Conservation (phyloP, 2,888 invertebrate genomes). For the Peribatodes rhomboidaria region DNA sequence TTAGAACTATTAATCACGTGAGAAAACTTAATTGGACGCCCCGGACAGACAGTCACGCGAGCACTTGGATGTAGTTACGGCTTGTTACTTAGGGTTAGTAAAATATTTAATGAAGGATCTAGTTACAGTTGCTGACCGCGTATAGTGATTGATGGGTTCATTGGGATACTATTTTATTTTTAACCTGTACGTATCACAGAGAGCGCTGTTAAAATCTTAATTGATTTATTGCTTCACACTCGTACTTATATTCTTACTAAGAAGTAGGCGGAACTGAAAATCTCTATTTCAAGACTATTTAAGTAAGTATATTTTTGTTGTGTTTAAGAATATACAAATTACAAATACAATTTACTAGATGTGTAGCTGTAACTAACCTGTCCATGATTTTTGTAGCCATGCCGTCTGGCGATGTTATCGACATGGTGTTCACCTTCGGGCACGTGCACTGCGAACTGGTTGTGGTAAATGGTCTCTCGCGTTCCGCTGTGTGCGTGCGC, state of each 20-base stretch:
- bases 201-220: background rate
- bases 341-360: background rate
- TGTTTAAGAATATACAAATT: no score
- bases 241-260: background rate
- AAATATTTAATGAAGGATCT: constrained; percentile 37
- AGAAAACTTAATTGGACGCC: constrained; percentile 78
- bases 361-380: constrained; percentile 88
- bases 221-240: background rate
- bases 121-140: constrained; percentile 8
- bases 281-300: no score
- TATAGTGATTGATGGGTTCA: constrained; percentile 16
- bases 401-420: constrained; percentile 91
- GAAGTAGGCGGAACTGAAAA: no score
- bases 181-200: no score
- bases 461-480: constrained; percentile 87
- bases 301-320: no score
- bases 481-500: constrained; percentile 60
- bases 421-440: constrained; percentile 91
- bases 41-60: constrained; percentile 69
- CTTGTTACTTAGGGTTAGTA: constrained; percentile 25
- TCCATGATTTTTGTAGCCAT: constrained; percentile 95
- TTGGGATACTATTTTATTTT: background rate
- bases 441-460: constrained; percentile 94
- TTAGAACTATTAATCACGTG: constrained; percentile 70
- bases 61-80: constrained; percentile 51